Conservation (phyloP, 2,797 vertebrate species). For the Spinus pinus region DNA sequence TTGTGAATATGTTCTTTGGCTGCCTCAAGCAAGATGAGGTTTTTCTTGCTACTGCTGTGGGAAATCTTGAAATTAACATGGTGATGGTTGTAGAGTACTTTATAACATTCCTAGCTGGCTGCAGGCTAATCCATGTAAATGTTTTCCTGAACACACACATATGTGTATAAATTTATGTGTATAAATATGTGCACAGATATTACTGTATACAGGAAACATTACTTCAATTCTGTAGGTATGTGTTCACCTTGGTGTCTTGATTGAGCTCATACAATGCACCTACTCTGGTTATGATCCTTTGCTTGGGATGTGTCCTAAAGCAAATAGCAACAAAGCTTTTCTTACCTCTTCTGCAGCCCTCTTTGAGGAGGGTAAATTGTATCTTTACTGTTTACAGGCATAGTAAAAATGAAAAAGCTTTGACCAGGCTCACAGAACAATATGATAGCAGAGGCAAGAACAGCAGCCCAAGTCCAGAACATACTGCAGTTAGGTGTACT, state of each 20-base stretch:
- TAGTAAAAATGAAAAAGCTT: background rate
- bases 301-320: background rate
- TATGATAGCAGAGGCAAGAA: background rate
- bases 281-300: background rate
- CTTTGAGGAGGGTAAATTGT: background rate
- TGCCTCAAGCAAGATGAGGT: background rate
- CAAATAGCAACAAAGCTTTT: background rate
- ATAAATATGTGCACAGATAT: background rate
- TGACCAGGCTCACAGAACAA: background rate
- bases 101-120: background rate
- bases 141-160: background rate
- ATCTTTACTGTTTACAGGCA: background rate
- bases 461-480: background rate
- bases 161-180: background rate
- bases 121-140: background rate
- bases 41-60: background rate
- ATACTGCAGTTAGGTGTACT: background rate
- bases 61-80: background rate
- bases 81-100: background rate
- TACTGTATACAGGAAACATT: background rate
- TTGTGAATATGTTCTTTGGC: background rate
- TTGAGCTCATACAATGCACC: background rate
- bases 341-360: background rate
- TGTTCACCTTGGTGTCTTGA: background rate
- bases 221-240: fast-evolving